Percentiles rank a stretch among this genome's conserved stretches.
phyloP scores from a whole-genome alignment of 2,797 vertebrate genomes.

The Silurus aristotelis region DNA sequence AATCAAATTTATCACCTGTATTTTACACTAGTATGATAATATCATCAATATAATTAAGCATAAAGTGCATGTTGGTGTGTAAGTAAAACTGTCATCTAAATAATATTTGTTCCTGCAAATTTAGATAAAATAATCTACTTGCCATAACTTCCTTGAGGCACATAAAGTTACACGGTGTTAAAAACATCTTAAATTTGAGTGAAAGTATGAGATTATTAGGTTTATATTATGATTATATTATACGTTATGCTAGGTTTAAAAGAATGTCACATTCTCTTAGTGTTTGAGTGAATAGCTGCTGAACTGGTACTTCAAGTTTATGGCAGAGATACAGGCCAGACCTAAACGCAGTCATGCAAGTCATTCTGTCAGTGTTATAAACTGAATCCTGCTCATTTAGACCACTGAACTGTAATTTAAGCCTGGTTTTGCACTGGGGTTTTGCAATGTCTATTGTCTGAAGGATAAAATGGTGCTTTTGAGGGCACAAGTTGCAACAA shows the following conservation, averaged over 20 bases:
- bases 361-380: background rate
- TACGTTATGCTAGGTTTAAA: background rate
- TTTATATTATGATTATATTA: background rate
- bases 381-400: conserved; percentile 8
- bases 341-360: conserved; percentile 8
- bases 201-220: background rate
- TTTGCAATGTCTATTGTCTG: conserved; percentile 10
- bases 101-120: background rate
- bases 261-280: background rate
- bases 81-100: background rate
- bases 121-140: background rate
- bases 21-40: background rate
- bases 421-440: background rate
- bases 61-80: background rate
- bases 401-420: conserved; percentile 15
- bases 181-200: background rate
- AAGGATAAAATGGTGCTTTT: background rate
- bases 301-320: conserved; percentile 4
- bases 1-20: background rate
- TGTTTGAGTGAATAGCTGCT: background rate
- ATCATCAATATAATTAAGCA: too few relatives aligned
- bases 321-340: background rate
- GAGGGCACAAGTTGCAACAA: conserved; percentile 1
- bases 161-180: background rate
- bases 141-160: background rate